phyloP scores from a whole-genome alignment of 2,797 vertebrate species.

The Trichosurus vulpecula region DNA sequence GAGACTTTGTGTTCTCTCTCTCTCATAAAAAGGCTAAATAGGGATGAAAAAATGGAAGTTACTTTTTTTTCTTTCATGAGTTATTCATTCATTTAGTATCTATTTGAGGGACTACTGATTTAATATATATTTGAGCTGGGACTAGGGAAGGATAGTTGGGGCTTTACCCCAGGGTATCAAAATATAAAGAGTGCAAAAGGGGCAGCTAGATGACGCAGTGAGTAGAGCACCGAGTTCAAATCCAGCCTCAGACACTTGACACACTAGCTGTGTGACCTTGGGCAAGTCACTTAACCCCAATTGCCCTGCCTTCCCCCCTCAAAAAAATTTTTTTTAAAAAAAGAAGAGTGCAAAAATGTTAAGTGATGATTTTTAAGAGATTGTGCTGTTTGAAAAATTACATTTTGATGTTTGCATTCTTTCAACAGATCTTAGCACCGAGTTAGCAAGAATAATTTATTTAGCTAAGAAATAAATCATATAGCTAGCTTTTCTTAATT shows the following conservation, averaged over 20 bases:
- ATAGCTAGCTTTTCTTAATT: background rate
- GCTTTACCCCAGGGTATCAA: background rate
- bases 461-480: background rate
- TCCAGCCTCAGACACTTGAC: no score
- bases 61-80: conserved; percentile 29
- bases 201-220: no score
- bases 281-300: no score
- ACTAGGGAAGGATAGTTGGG: background rate
- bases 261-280: no score
- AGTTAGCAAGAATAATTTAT: background rate
- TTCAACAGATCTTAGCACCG: background rate
- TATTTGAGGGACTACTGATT: background rate
- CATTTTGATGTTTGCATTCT: background rate
- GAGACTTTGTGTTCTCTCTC: background rate
- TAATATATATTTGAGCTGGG: background rate
- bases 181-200: background rate
- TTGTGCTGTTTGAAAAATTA: background rate
- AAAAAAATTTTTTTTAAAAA: no score
- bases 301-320: no score
- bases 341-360: background rate
- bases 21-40: background rate
- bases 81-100: conserved; percentile 46
- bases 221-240: no score
- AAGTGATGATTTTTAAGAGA: background rate
- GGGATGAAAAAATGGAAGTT: background rate